Conservation (phyloP, 2,113 vertebrate species). For the Mastomys coucha region DNA sequence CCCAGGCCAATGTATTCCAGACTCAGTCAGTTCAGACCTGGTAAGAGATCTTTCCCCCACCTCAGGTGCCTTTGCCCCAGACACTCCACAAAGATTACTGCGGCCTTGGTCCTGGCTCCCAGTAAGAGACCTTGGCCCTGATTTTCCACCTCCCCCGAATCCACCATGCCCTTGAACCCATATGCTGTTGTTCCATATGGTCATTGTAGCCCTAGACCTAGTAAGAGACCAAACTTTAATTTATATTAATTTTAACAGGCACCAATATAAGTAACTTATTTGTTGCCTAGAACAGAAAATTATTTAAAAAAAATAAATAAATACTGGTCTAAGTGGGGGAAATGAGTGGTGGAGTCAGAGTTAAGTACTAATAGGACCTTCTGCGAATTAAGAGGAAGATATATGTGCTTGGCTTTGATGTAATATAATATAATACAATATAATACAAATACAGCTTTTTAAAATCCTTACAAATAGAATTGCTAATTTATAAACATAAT, state of each 20-base stretch:
- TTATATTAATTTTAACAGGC: neutral
- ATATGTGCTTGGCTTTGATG: neutral
- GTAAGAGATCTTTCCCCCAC: neutral
- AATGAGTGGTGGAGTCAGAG: neutral
- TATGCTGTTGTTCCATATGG: neutral
- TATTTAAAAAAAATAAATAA: neutral
- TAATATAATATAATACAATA: neutral
- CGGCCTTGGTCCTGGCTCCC: neutral
- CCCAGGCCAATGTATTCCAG: neutral
- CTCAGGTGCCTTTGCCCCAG: neutral
- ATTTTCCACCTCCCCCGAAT: neutral
- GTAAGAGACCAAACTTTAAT: neutral
- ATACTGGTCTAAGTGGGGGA: neutral
- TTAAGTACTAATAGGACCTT: neutral
- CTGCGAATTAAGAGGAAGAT: neutral
- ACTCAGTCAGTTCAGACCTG: neutral
- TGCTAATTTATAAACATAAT: neutral
- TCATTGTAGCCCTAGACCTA: neutral
- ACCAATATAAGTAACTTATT: neutral
- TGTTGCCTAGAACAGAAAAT: neutral
- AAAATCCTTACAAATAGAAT: conserved; percentile 29
- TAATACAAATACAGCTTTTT: neutral
- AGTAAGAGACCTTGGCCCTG: neutral
- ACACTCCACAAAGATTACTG: neutral
- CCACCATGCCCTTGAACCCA: neutral